phyloP scores from a whole-genome alignment of 2,797 vertebrate species.

The Ibycter americanus region DNA sequence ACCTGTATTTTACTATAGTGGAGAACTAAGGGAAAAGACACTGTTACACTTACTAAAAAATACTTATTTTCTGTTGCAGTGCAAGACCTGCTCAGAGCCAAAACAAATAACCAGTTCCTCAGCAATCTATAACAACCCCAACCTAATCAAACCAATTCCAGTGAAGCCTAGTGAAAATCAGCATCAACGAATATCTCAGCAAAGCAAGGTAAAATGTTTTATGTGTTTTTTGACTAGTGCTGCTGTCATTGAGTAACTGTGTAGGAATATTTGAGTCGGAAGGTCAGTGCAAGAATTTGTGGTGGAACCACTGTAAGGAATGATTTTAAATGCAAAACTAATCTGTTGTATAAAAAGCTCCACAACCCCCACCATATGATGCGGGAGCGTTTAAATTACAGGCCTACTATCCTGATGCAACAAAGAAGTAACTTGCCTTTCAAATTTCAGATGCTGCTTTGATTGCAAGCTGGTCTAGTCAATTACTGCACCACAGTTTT shows the following conservation, averaged over 20 bases:
- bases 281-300: background rate
- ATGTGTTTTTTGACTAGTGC: background rate
- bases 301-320: background rate
- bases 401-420: background rate
- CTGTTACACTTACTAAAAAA: background rate
- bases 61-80: slow-evolving; percentile 71
- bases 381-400: background rate
- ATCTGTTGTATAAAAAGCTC: background rate
- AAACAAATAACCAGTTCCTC: slow-evolving; percentile 92
- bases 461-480: background rate
- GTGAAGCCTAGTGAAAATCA: slow-evolving; percentile 84
- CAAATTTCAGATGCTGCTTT: background rate
- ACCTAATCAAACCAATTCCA: slow-evolving; percentile 95
- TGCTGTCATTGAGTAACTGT: background rate
- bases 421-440: background rate
- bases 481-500: background rate
- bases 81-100: slow-evolving; percentile 88
- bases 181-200: slow-evolving; percentile 58
- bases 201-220: slow-evolving; percentile 69
- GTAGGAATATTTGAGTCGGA: background rate
- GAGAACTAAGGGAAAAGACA: background rate
- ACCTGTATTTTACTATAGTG: background rate
- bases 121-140: slow-evolving; percentile 87
- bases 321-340: background rate
- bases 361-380: background rate